These are phyloP conservation scores for Caiman crocodilus DNA, from an alignment of 2,797 vertebrate genomes.

Conservation along the genomic window DNA sequence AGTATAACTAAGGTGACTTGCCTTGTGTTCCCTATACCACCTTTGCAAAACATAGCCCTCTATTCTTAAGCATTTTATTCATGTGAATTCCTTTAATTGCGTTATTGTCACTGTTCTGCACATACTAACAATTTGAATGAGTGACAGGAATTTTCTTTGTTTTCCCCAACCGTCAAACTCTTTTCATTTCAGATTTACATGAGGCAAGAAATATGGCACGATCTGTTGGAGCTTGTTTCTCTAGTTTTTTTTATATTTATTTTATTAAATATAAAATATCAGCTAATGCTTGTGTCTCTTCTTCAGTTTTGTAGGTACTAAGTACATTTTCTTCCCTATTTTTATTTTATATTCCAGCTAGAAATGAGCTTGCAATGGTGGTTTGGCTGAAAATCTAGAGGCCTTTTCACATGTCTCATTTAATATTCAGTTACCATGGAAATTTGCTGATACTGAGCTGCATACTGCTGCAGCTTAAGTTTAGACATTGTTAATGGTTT, in stretches of 20 bases:
- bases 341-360: background rate
- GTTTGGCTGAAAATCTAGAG: conserved; percentile 48
- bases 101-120: background rate
- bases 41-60: background rate
- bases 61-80: background rate
- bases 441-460: conserved; percentile 64
- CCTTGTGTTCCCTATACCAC: background rate
- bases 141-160: background rate
- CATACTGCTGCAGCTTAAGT: conserved; percentile 40
- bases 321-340: background rate
- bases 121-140: background rate
- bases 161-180: background rate
- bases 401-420: conserved; percentile 60
- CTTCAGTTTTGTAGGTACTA: background rate
- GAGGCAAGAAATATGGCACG: background rate
- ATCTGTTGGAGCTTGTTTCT: background rate
- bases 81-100: background rate
- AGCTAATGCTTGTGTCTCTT: background rate
- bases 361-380: conserved; percentile 14
- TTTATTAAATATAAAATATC: no score
- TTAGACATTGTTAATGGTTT: conserved; percentile 43
- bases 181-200: background rate
- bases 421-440: conserved; percentile 72
- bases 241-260: background rate
- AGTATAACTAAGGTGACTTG: background rate